Base-by-base conservation (phyloP, 2,797 vertebrate genomes). In the Sphenopsis melanotis region DNA sequence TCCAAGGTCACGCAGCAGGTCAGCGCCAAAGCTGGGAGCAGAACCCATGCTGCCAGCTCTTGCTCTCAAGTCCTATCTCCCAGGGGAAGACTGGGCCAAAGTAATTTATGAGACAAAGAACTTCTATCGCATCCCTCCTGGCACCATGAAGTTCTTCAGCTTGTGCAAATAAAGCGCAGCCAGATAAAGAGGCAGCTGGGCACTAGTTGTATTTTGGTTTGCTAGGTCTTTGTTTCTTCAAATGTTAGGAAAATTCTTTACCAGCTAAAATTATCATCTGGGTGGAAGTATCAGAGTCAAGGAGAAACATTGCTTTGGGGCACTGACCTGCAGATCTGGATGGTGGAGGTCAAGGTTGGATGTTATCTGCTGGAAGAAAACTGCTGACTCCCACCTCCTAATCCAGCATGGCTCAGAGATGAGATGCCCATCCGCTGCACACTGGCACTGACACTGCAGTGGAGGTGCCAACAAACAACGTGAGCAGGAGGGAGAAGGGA, bases 1-100 rank as follows among this genome's bases (percentile, higher is more conserved):
- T 94, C 93, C 91, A 91, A 96, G 95, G 93, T 96, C 93, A 96
- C 1, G 0, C 85, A 91, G 87, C 80, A 95, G 95, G 91, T 96
- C 94, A 96, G 94, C 94, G 89, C 92, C 96, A 96, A 95, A 95
- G 92, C 90, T 93, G 89, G 86, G 71, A 95, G 95, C 86, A 93
- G 91, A 96, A 94, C 44, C 85, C 88, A 81, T 30, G 59, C 86
- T 95, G 91, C 93, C 91, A 96, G 85, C 80, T 86, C 89, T 74
- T 81, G 76, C 87, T 94, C 69, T 92, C 63, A 87, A 91, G 74
- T 64, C 56, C 74, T 74, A 36, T 74, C 59, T 91, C 87, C 42
- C 15, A 7, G 27, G 77, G 63, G 80, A 86, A 94, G 80, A 64
- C 13, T 37, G 42, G 83, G 70, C 60, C 66, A 94, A 95, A 95